These are phyloP conservation scores for Sesia bembeciformis DNA, from an alignment of 2,888 invertebrate species.

Conservation along the genomic window DNA sequence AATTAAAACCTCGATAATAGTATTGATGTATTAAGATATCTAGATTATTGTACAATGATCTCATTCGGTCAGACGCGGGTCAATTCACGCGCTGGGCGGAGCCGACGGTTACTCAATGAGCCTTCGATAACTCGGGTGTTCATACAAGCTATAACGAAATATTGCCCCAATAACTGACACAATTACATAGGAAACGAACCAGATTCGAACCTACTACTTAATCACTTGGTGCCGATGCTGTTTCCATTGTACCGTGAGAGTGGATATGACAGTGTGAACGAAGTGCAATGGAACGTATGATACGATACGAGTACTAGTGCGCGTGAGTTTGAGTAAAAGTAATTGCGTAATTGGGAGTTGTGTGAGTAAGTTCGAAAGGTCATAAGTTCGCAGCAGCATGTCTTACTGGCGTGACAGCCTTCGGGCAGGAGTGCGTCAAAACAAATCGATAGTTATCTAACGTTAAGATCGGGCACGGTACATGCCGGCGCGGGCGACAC, in stretches of 20 bases:
- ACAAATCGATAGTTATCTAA: slow-evolving; percentile 7
- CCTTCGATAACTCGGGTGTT: neutral
- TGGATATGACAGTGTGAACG: no score
- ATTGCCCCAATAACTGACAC: neutral
- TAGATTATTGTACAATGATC: neutral
- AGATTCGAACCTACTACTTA: no score
- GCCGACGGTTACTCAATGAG: neutral
- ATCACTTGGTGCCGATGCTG: no score
- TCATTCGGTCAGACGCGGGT: neutral
- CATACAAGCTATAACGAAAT: neutral
- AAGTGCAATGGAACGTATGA: no score
- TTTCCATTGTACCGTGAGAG: no score
- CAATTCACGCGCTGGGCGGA: neutral
- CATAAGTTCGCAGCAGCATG: slow-evolving; percentile 15
- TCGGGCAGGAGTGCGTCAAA: slow-evolving; percentile 12
- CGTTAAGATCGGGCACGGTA: no score
- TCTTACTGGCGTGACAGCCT: slow-evolving; percentile 8
- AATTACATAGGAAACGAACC: neutral
- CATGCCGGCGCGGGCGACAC: no score
- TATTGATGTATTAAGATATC: neutral
- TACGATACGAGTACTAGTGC: neutral
- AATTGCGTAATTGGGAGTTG: slow-evolving; percentile 4
- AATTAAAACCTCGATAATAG: neutral
- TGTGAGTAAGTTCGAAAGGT: slow-evolving; percentile 27
- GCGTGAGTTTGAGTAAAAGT: neutral